A percentile compares a stretch with the other conserved stretches of the same genome.
Evolutionary conservation across 2,888 invertebrate species (phyloP).

Genomic region (Caprella mutica): DNA sequence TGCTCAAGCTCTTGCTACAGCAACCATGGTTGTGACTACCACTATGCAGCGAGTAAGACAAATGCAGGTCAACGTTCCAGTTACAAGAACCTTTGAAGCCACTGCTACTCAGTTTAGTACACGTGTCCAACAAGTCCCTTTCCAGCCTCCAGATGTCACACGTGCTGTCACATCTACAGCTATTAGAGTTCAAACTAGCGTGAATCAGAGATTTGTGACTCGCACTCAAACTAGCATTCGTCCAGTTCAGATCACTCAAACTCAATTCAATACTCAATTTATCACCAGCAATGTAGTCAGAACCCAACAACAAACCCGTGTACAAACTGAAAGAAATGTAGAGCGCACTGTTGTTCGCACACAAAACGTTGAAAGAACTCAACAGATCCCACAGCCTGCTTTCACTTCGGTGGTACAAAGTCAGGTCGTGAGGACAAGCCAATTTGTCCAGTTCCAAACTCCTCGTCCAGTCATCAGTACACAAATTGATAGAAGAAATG

Average conservation of each 20-base stretch:
- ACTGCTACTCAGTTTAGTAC: constrained; percentile 20
- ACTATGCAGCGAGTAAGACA: constrained; percentile 22
- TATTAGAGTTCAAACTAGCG: constrained; percentile 14
- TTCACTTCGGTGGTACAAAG: constrained; percentile 18
- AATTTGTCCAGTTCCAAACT: constrained; percentile 16
- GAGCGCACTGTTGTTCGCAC: constrained; percentile 12
- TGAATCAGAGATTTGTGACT: constrained; percentile 21
- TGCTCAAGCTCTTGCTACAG: constrained; percentile 24
- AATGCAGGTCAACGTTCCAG: constrained; percentile 22
- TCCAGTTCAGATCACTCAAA: constrained; percentile 13
- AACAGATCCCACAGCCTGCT: constrained; percentile 10
- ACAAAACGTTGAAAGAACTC: constrained; percentile 12
- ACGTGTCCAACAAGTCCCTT: constrained; percentile 8
- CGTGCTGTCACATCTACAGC: constrained; percentile 9
- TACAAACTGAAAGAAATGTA: constrained; percentile 11
- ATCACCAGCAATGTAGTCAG: constrained; percentile 12
- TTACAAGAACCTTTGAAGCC: constrained; percentile 23
- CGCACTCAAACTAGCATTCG: constrained; percentile 6
- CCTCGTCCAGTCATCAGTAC: constrained; percentile 17
- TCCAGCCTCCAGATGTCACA: constrained; percentile 14
- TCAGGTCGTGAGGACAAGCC: constrained; percentile 17
- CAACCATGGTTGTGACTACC: constrained; percentile 23
- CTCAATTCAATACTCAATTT: constrained; percentile 12
- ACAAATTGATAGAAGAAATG: constrained; percentile 16
- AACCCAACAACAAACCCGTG: constrained; percentile 8